Percentiles rank a stretch among this genome's conserved stretches.
Conservation (phyloP, 2,888 invertebrate genomes). For the Drosophila emarginata region DNA sequence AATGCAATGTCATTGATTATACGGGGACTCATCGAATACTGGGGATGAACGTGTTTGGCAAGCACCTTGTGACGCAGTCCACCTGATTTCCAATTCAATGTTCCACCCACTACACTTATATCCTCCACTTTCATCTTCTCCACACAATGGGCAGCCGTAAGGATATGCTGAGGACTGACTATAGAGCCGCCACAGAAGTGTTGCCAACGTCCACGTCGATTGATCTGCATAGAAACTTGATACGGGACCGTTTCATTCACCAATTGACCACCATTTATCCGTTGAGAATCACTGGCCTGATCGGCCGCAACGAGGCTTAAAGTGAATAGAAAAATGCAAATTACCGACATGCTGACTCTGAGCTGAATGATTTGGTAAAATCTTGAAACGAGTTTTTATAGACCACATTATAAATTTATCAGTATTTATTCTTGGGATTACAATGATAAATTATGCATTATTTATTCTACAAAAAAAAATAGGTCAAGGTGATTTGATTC, state of each 20-base stretch:
- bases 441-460: neutral
- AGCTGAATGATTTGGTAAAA: neutral
- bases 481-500: neutral
- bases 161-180: constrained; percentile 72
- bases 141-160: constrained; percentile 82
- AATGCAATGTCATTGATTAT: constrained; percentile 79
- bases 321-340: neutral
- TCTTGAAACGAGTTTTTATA: neutral
- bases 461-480: neutral
- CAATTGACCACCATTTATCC: constrained; percentile 75
- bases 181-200: constrained; percentile 82
- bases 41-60: constrained; percentile 73
- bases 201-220: constrained; percentile 67
- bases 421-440: neutral
- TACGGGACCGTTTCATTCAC: constrained; percentile 77
- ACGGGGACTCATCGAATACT: constrained; percentile 59
- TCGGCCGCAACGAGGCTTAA: constrained; percentile 1
- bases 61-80: constrained; percentile 72
- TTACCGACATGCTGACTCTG: neutral
- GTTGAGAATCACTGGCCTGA: constrained; percentile 7
- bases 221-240: constrained; percentile 79
- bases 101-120: constrained; percentile 72
- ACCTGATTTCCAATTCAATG: constrained; percentile 64
- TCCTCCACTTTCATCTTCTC: constrained; percentile 56
- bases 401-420: neutral